Evolutionary conservation across 2,797 vertebrate genomes (phyloP), one percentile per base, ranked within the genome.

Genomic region (Poecilia wingei): DNA sequence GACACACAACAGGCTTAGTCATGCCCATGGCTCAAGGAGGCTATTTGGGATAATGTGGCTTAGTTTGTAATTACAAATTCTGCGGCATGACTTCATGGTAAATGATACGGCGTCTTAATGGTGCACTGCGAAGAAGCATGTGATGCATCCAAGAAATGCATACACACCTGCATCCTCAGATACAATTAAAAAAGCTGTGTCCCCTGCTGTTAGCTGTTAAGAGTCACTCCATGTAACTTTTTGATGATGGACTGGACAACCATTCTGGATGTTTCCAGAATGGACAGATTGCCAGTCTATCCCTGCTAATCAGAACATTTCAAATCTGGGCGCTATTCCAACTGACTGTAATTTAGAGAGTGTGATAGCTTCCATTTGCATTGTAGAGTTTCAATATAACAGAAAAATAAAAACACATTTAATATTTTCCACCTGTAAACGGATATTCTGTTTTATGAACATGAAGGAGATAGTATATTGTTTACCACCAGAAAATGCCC

Each of bases 1-100:
- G 79, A 79, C 86, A 84, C 75, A 79, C 77, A 91, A 87, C 86
- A 87, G 88, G 90, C 88, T 93, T 93, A 93, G 90, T 89, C 89
- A 92, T 90, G 88, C 80, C 80, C 70, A 55, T 33, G 72, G 84
- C 85, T 86, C 81, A 82, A 76, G 76, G 77, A 90, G 75, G 81
- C 77, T 82, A 79, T 79, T 85, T 85, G 82, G 86, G 80, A 91
- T 90, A 84, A 89, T 84, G 71, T 86, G 84, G 84, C 90, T 91
- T 87, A 86, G 84, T 89, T 90, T 86, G 82, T 84, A 93, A 92
- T 93, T 90, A 91, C 79, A 85, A 92, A 89, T 49, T 78, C 83
- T 31, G 74, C 70, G 57, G 84, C 73, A 36, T 82, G 78, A 90
- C 92, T 89, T 92, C 83, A 90, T 77, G 83, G 80, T 84, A 79